phyloP scores from a whole-genome alignment of 2,797 vertebrate species.

The Lithobates pipiens region DNA sequence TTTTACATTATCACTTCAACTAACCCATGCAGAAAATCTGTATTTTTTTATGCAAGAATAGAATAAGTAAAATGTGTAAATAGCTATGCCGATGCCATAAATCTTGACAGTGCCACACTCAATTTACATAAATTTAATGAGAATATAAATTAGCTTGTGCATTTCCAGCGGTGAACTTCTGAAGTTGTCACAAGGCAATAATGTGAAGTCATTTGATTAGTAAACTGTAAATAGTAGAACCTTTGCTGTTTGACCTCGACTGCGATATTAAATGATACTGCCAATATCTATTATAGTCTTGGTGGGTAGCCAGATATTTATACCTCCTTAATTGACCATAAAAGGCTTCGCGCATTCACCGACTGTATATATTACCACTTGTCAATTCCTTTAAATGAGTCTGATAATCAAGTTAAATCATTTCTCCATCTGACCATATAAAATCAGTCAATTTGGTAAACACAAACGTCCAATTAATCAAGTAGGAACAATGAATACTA shows the following conservation, averaged over 20 bases:
- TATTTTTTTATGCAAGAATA: neutral
- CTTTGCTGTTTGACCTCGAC: constrained; percentile 49
- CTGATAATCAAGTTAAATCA: constrained; percentile 45
- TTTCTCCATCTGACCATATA: constrained; percentile 45
- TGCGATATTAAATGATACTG: constrained; percentile 45
- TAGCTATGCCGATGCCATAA: neutral
- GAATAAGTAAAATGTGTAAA: neutral
- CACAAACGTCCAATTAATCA: constrained; percentile 49
- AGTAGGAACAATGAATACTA: constrained; percentile 27
- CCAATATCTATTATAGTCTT: constrained; percentile 51
- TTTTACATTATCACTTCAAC: neutral
- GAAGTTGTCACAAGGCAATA: constrained; percentile 9
- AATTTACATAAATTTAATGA: constrained; percentile 31
- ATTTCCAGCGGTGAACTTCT: constrained; percentile 9
- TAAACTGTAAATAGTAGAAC: constrained; percentile 45
- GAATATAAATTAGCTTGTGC: constrained; percentile 30
- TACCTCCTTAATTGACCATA: constrained; percentile 52
- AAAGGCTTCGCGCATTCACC: constrained; percentile 39
- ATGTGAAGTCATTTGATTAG: constrained; percentile 35
- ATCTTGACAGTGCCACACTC: neutral
- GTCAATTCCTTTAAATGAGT: constrained; percentile 50
- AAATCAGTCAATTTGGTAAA: constrained; percentile 48
- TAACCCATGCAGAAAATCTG: neutral
- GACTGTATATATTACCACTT: constrained; percentile 52
- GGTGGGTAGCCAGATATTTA: constrained; percentile 50